These are phyloP conservation scores for Drosophila mojavensis DNA, from an alignment of 1,140 invertebrate species.

Conservation along the genomic window DNA sequence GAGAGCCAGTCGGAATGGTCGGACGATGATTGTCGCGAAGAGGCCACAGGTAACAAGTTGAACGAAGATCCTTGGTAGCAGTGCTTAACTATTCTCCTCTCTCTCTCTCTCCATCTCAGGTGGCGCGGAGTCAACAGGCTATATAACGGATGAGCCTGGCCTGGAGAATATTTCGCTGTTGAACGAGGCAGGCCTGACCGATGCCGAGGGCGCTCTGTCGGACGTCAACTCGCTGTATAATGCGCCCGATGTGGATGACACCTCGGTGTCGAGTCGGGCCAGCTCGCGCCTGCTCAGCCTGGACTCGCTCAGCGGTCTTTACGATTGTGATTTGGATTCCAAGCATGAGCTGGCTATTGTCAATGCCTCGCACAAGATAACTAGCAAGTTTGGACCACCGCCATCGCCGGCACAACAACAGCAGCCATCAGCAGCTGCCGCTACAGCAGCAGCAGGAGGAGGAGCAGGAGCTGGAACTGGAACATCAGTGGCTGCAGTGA, in stretches of 20 bases:
- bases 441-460: background rate
- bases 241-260: conserved; percentile 90
- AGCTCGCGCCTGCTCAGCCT: conserved; percentile 91
- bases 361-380: conserved; percentile 83
- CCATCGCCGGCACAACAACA: conserved; percentile 52
- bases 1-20: conserved; percentile 92
- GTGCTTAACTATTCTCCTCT: background rate
- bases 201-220: conserved; percentile 92
- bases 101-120: conserved; percentile 62
- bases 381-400: conserved; percentile 83
- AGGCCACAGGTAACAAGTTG: conserved; percentile 75
- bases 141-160: conserved; percentile 92
- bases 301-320: conserved; percentile 91
- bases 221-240: conserved; percentile 94
- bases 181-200: conserved; percentile 93
- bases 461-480: too few species aligned
- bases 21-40: conserved; percentile 86
- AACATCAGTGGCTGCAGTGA: conserved; percentile 7
- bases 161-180: conserved; percentile 92
- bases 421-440: conserved; percentile 13
- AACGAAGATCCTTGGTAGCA: accelerated
- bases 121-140: conserved; percentile 90
- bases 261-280: conserved; percentile 90
- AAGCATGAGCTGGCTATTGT: conserved; percentile 84
- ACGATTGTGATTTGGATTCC: conserved; percentile 87